Conservation (phyloP, 2,113 vertebrate genomes). For the Tor tambroides region DNA sequence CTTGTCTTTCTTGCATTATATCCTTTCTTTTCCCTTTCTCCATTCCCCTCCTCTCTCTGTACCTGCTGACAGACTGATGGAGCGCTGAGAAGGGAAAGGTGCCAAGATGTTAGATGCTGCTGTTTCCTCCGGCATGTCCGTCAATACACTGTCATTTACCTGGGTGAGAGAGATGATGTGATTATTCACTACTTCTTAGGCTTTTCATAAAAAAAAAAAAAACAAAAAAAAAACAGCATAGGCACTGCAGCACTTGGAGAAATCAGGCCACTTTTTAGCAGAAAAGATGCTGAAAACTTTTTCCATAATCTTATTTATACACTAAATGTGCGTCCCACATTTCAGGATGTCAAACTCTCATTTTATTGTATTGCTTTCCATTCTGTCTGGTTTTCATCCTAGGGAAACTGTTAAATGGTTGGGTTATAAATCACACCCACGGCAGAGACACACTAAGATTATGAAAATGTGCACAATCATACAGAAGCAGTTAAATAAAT, state of each 20-base stretch:
- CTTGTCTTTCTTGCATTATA: neutral
- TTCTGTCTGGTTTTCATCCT: neutral
- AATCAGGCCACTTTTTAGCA: neutral
- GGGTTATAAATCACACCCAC: conserved; percentile 8
- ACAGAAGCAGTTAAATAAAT: neutral
- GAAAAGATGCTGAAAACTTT: neutral
- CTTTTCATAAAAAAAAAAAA: conserved; percentile 5
- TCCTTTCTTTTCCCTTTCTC: neutral
- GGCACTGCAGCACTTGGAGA: neutral
- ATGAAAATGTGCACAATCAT: neutral
- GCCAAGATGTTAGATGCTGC: conserved; percentile 74
- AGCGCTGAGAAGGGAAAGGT: conserved; percentile 72
- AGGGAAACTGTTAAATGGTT: neutral
- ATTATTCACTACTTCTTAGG: neutral
- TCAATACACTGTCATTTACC: conserved; percentile 75
- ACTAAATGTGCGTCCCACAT: neutral
- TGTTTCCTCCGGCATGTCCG: conserved; percentile 65
- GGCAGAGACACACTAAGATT: neutral
- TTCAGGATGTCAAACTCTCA: neutral
- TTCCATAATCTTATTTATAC: neutral
- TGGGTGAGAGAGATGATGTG: conserved; percentile 50
- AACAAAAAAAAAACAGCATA: neutral
- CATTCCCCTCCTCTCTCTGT: conserved; percentile 34
- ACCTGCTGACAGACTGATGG: conserved; percentile 77
- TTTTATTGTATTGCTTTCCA: conserved; percentile 13